These are phyloP conservation scores for Octopus sinensis DNA, from an alignment of 1,140 invertebrate species.

Conservation along the genomic window DNA sequence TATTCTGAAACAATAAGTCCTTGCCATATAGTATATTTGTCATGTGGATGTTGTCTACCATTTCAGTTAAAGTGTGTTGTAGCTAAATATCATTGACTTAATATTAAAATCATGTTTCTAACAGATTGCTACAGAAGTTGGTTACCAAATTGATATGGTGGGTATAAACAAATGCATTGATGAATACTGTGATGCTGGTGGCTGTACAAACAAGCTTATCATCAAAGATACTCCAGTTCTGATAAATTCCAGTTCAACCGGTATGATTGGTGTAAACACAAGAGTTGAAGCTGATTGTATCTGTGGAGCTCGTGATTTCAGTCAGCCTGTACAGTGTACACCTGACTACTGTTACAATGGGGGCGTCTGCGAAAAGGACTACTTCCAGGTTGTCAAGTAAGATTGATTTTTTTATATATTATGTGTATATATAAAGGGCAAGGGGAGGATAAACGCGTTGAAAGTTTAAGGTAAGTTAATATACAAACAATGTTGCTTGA, in stretches of 20 bases:
- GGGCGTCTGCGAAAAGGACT: constrained; percentile 76
- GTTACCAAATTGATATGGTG: constrained; percentile 95
- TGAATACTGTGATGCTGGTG: constrained; percentile 85
- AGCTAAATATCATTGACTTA: no score
- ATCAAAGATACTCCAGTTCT: constrained; percentile 77
- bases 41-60: no score
- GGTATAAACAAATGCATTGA: constrained; percentile 96
- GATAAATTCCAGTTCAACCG: constrained; percentile 94
- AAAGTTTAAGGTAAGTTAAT: no score
- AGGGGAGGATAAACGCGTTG: no score
- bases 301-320: constrained; percentile 43
- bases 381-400: constrained; percentile 76
- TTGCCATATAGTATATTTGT: no score
- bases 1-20: no score
- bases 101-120: no score
- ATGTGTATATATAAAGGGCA: no score
- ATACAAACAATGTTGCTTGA: no score
- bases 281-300: constrained; percentile 81
- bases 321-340: constrained; percentile 67
- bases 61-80: no score
- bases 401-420: constrained; percentile 18
- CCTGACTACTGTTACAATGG: constrained; percentile 91
- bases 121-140: constrained; percentile 85
- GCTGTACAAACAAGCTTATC: constrained; percentile 88
- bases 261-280: constrained; percentile 86